Base-by-base conservation (phyloP, 2,888 invertebrate species). In the Masnerella sp. region DNA sequence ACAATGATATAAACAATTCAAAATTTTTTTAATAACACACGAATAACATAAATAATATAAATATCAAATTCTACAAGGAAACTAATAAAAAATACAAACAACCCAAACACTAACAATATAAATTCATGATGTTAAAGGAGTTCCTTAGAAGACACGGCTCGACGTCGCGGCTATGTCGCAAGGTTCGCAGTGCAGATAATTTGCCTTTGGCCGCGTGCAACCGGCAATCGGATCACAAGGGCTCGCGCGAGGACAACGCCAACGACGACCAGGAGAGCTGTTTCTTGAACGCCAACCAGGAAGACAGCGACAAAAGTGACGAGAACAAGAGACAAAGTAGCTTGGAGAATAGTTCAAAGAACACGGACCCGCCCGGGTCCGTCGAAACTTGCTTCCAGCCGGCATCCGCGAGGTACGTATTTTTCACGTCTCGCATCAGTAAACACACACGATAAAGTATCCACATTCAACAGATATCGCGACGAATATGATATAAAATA, bases 91-190 rank as follows among this genome's bases (percentile, higher is more conserved):
- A n/a, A n/a, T n/a, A n/a, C n/a, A n/a, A n/a, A n/a, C n/a, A n/a
- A n/a, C 28, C 8, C 1, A n/a, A 28, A 28, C 7, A n/a, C n/a
- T n/a, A n/a, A 28, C n/a, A n/a, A 1, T 1, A 28, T 1, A 9
- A 28, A 28, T 28, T 28, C n/a, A 28, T n/a, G 28, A 28, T 28
- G 28, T 51, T 76, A 2, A 74, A 87, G 81, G 95, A 95, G 88
- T 95, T 94, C 84, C 88, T 94, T 82, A 90, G 94, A 52, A 89
- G 94, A 64, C 94, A 95, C 84, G 94, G 94, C 20, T 94, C 94
- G 11, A 94, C 94, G 81, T 94, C 94, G 59, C 92, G 91, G 79
- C 88, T 94, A 64, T 95, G 94, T 85, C 91, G 95, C 30, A 95
- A 94, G 88, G 94, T 95, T 78, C 92, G 93, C 82, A 92, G 92